Conservation (phyloP, 2,797 vertebrate genomes). For the Salarias fasciatus region DNA sequence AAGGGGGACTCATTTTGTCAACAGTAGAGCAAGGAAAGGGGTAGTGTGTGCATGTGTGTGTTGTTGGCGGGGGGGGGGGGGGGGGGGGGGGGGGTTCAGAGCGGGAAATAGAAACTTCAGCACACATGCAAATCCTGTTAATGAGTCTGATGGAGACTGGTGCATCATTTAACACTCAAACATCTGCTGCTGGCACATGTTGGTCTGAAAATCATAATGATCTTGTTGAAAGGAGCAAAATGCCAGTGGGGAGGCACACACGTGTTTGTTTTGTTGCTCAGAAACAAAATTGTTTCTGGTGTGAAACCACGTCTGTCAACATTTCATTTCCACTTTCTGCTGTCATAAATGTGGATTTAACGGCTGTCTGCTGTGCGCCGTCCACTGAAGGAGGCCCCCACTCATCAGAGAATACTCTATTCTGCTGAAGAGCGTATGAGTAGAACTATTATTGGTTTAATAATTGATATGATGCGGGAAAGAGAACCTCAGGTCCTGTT, state of each 20-base stretch:
- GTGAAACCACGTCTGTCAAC: background rate
- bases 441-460: background rate
- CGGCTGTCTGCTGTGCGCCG: background rate
- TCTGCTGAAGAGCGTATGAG: too few species aligned
- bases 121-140: slow-evolving; percentile 60
- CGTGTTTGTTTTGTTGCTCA: slow-evolving; percentile 12
- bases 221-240: too few species aligned
- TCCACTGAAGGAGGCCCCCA: background rate
- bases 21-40: slow-evolving; percentile 50
- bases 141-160: background rate
- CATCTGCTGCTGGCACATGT: background rate
- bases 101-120: slow-evolving; percentile 62
- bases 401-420: too few species aligned
- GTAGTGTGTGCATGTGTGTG: background rate
- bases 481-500: too few species aligned
- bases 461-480: too few species aligned
- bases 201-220: slow-evolving; percentile 10
- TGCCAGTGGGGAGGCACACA: too few species aligned
- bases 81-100: slow-evolving; percentile 17
- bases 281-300: background rate
- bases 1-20: slow-evolving; percentile 59
- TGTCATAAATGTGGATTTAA: slow-evolving; percentile 1
- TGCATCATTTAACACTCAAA: too few species aligned
- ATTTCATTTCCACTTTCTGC: background rate
- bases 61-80: slow-evolving; percentile 13